Evolutionary conservation across 2,113 vertebrate species (phyloP).

Genomic region (Copsychus sechellarum): DNA sequence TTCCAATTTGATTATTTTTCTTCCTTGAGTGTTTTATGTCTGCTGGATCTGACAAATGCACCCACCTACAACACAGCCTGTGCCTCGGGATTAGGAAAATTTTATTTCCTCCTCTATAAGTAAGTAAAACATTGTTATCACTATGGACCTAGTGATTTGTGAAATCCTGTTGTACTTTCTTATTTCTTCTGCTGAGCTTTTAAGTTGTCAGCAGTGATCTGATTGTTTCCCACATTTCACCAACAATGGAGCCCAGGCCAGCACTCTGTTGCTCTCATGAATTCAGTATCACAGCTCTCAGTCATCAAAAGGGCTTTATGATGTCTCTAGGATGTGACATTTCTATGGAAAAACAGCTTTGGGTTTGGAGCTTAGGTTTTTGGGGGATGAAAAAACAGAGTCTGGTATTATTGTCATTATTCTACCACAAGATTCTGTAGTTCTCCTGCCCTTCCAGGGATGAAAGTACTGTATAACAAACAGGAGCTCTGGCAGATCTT

Average conservation of each 20-base stretch:
- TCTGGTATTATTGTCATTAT: not conserved
- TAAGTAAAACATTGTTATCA: constrained; percentile 3
- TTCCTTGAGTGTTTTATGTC: not conserved
- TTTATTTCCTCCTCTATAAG: not conserved
- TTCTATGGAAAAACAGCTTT: constrained; percentile 19
- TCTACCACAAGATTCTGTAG: not conserved
- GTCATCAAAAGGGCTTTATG: not conserved
- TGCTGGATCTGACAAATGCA: not conserved
- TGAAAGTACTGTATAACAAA: not conserved
- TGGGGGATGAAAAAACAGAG: not conserved
- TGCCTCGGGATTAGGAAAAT: not conserved
- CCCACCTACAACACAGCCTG: not conserved
- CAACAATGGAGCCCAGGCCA: not conserved
- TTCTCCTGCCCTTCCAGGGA: not conserved
- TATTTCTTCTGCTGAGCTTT: constrained; percentile 26
- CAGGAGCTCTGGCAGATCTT: not conserved
- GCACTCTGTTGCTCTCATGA: not conserved
- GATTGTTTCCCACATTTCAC: constrained; percentile 26
- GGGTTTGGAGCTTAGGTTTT: not conserved
- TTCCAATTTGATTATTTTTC: constrained; percentile 3
- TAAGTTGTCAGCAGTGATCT: constrained; percentile 6
- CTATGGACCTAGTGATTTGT: not conserved
- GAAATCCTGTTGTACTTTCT: not conserved
- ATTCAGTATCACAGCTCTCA: constrained; percentile 8
- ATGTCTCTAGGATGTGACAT: constrained; percentile 3